A percentile compares a stretch with the other conserved stretches of the same genome.
These are phyloP conservation scores for Spodoptera exigua DNA, from an alignment of 2,888 invertebrate genomes.

Conservation along the genomic window DNA sequence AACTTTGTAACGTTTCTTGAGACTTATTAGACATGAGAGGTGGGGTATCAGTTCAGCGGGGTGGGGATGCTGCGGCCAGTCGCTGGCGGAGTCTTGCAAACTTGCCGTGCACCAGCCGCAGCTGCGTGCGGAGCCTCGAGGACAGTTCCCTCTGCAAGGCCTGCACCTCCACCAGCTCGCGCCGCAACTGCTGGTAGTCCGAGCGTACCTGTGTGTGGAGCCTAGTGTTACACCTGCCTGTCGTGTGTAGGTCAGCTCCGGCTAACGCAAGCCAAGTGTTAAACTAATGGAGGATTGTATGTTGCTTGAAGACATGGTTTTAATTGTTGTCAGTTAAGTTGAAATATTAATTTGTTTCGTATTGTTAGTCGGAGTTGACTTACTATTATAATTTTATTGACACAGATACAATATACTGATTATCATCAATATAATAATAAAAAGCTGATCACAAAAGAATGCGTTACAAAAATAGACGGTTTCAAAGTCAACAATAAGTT, in stretches of 20 bases:
- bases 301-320: not conserved
- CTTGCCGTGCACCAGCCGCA: conserved; percentile 92
- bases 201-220: conserved; percentile 88
- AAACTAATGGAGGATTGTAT: not conserved
- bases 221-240: conserved; percentile 7
- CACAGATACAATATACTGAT: conserved; percentile 35
- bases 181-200: conserved; percentile 94
- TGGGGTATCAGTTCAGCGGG: conserved; percentile 61
- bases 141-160: conserved; percentile 94
- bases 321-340: not conserved
- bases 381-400: conserved; percentile 31
- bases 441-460: too few species aligned
- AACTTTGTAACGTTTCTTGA: conserved; percentile 28
- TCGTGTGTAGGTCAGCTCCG: conserved; percentile 48
- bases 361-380: conserved; percentile 57
- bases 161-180: conserved; percentile 94
- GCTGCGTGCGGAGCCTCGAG: conserved; percentile 92
- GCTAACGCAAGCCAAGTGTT: conserved; percentile 31
- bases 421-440: too few species aligned
- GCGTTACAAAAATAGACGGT: not conserved
- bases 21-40: conserved; percentile 47
- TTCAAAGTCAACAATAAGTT: not conserved
- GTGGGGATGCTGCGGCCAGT: conserved; percentile 88
- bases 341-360: conserved; percentile 5
- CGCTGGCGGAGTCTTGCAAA: conserved; percentile 93